Percentiles rank a stretch among this genome's conserved stretches.
phyloP scores from a whole-genome alignment of 2,113 vertebrate genomes.

The Gavialis gangeticus region DNA sequence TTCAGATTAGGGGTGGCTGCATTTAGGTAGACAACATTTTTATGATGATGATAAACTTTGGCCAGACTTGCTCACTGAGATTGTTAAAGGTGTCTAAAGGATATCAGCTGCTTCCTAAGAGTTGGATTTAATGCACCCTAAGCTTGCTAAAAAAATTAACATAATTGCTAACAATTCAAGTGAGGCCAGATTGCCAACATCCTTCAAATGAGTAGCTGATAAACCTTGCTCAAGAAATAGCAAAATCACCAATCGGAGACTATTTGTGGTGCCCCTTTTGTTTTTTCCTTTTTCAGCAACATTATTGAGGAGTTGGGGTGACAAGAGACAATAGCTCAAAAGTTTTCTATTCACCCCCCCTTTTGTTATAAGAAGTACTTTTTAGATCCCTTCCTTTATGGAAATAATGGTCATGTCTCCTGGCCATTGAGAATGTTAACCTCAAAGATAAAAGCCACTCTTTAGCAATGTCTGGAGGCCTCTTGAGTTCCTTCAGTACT shows the following conservation, averaged over 20 bases:
- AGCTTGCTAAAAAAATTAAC: background rate
- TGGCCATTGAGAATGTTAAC: background rate
- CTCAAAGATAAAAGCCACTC: background rate
- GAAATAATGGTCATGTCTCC: background rate
- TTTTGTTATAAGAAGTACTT: background rate
- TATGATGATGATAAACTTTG: background rate
- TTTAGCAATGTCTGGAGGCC: background rate
- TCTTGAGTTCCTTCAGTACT: rapidly evolving
- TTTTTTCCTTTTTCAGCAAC: too few species aligned
- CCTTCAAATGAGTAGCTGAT: background rate
- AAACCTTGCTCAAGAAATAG: background rate
- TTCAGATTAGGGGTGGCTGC: background rate
- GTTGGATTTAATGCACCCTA: background rate
- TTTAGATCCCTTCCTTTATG: background rate
- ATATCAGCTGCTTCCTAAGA: background rate
- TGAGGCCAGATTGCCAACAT: background rate
- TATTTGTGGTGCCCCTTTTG: too few species aligned
- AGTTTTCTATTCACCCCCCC: background rate
- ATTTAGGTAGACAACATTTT: background rate
- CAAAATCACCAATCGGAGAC: too few species aligned
- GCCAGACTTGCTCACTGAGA: background rate
- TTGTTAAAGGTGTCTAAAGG: background rate
- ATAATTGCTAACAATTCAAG: background rate
- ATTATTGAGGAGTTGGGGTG: background rate
- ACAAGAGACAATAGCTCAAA: background rate